Base-by-base conservation (phyloP, 1,140 invertebrate genomes). In the Andrena cerasifolii region DNA sequence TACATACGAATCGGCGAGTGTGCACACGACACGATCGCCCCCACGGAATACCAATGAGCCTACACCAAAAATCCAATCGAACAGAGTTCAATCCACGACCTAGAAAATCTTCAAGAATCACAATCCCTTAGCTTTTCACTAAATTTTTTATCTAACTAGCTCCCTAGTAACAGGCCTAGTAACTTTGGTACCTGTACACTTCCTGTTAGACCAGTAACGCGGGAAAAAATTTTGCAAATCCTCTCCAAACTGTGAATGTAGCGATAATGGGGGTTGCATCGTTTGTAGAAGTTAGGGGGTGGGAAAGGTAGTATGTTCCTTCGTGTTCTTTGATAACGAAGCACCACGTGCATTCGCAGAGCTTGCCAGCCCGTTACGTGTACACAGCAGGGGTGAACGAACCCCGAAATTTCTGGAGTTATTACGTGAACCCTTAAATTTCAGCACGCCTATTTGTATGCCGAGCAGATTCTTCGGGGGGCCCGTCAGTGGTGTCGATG, bases 401-500 rank as follows among this genome's bases (percentile, higher is more conserved):
- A 70, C 74, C 56, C 28, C 26, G 40, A 70, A 68, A 77, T 70
- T 77, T 70, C 65, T 68, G 74, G 45, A 47, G 43, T 54, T 74
- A 74, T 65, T 78, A 49, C 65, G 31, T 28, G 45, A 81, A 80
- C 31, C 65, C 43, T 77, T 72, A 80, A 80, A 84, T 77, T 73
- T 73, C 63, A 43, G 36, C 3, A 40, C 61, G 45, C 74, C 77
- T 84, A 85, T 85, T 77, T 81, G 58, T 84, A 84, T 85, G 75
- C 79, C 71, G 61, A 67, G 51, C 67, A 74, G 49, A 74, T 82
- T 82, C 84, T 58, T 71, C 43, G 53, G 40, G 28, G 36, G 45
- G 21, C 36, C 24, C 80, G 62, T 67, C 73, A 81, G 61, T 82
- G 70, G 74, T 84, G 79, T 80, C 75, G 83, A 85, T 84, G 74